Evolutionary conservation across 92 coral and sea anemone genomes (phyloP), one percentile per base, ranked within the genome.

Genomic region (Bergia puertoricense): DNA sequence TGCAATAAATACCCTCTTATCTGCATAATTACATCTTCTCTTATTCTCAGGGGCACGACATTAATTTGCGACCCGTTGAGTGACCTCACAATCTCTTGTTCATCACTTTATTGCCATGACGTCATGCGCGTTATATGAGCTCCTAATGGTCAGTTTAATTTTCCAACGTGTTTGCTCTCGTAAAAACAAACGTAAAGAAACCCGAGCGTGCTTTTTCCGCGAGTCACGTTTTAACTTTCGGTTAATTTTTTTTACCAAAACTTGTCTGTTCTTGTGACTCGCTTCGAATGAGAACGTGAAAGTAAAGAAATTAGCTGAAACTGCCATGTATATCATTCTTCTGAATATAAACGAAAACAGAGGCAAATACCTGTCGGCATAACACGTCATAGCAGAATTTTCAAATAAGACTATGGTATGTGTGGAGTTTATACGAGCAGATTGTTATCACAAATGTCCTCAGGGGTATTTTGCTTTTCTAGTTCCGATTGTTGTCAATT

Each of bases 361-460:
- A 7, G 79, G 79, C 22, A 75, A 14, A 38, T 5, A 75, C 41
- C 3, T 16, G 3, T 0, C 44, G 16, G n/a, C 36, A 76, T 11
- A 76, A 22, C 51, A n/a, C 51, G 80, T 43, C 8, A 15, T 62
- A 62, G 20, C n/a, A 62, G 46, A 40, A 45, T 6, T 4, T 42
- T 76, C 41, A 46, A 79, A 79, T 79, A 41, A 79, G 66, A 51
- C n/a, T 46, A 20, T 14, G 66, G 81, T 6, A 77, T 46, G 82
- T 48, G 66, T 23, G 22, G 82, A 79, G 82, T 48, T 79, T 46
- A 79, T 79, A 20, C 44, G 65, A 79, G 18, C 82, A 46, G 82
- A 79, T 48, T 79, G 67, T 50, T 79, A 79, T 79, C 82, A 9
- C 5, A 50, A 50, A 18, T 46, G 40, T 36, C 81, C 82, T 50